Evolutionary conservation across 2,888 invertebrate genomes (phyloP), one percentile per base, ranked within the genome.

Genomic region (Apodemia duryi): DNA sequence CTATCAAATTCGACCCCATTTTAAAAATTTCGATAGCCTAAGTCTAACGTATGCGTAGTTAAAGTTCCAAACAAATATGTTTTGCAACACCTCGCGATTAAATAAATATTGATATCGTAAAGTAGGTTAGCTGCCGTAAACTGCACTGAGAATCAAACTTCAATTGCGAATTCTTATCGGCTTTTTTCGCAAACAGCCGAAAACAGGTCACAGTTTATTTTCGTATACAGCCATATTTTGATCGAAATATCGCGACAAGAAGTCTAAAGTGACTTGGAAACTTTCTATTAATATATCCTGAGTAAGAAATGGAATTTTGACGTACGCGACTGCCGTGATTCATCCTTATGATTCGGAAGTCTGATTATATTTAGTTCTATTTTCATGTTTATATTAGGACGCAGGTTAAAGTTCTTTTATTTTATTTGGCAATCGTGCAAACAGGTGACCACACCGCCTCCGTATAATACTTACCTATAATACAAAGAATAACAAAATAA

Each of bases 91-190:
- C 72, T 77, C 73, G 74, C 78, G 80, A 85, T 88, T 83, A 86
- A 83, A 81, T 80, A 86, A 87, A 88, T 82, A 84, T 77, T 78
- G 90, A 91, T 91, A 91, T 84, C 78, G 70, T 68, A 80, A 89
- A 81, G 81, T 91, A 88, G 91, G 90, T 88, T 88, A 88, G 85
- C 84, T 85, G 84, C 88, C 78, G 83, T 85, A 83, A 79, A 83
- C 75, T 78, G 77, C 80, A 81, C 82, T 80, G 77, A 82, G 77
- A 81, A 80, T 84, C 85, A 83, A 91, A 91, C 86, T 84, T 86
- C 86, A 80, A 85, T 81, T 76, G 88, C 88, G 72, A 87, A 85
- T 83, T 82, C 82, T 89, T 90, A 91, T 90, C 89, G 73, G 73
- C 21, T 51, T 81, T 78, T 86, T 85, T 84, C 80, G 85, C 83